Percentiles rank a stretch among this genome's conserved stretches.
These are phyloP conservation scores for Oryctes rhinoceros DNA, from an alignment of 1,140 invertebrate species.

Conservation along the genomic window DNA sequence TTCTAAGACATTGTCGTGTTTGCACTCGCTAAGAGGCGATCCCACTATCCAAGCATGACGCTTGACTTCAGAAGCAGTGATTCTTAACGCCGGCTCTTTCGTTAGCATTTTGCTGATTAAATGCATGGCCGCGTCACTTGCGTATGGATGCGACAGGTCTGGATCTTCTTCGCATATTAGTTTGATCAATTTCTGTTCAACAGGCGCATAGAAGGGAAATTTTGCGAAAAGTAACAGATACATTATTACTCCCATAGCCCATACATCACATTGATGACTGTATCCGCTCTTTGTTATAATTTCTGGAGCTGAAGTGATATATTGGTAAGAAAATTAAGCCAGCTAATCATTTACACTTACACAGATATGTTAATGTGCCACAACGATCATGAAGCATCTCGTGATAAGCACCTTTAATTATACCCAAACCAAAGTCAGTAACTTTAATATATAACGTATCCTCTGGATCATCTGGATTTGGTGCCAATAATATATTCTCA, in stretches of 20 bases:
- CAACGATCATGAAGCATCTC: conserved; percentile 67
- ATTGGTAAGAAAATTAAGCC: neutral
- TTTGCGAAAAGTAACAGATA: conserved; percentile 62
- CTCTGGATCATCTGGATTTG: conserved; percentile 61
- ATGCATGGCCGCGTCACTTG: conserved; percentile 57
- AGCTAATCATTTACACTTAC: conserved; percentile 54
- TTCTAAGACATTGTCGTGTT: conserved; percentile 55
- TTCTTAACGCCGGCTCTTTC: conserved; percentile 65
- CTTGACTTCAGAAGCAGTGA: conserved; percentile 64
- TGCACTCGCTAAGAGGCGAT: conserved; percentile 48
- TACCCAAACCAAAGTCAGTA: conserved; percentile 68
- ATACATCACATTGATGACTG: conserved; percentile 69
- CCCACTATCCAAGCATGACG: conserved; percentile 65
- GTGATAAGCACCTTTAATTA: conserved; percentile 64
- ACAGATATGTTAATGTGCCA: conserved; percentile 69
- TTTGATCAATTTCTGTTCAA: conserved; percentile 50
- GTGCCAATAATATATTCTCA: conserved; percentile 67
- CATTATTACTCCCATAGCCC: conserved; percentile 68
- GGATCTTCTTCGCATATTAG: conserved; percentile 57
- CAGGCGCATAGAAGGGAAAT: conserved; percentile 58
- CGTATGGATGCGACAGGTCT: conserved; percentile 38
- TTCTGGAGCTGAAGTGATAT: conserved; percentile 64
- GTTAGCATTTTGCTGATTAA: conserved; percentile 63
- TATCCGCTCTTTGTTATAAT: conserved; percentile 66
- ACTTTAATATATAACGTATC: conserved; percentile 66